Base-by-base conservation (phyloP, 2,113 vertebrate species). In the Phalacrocorax aristotelis region DNA sequence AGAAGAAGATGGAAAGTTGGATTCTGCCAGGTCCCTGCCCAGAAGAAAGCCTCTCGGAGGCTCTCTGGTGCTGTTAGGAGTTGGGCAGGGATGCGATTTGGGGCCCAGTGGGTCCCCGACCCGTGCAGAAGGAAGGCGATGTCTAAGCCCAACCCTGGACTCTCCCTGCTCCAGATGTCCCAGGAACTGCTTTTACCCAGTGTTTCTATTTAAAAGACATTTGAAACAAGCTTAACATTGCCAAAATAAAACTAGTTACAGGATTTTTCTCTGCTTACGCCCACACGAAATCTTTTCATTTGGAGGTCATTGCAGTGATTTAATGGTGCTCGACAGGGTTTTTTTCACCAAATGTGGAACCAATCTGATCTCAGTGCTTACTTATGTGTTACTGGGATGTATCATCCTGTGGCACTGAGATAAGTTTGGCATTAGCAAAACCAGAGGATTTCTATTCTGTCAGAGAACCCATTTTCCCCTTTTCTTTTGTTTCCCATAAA, bases 201-300 rank as follows among this genome's bases (percentile, higher is more conserved):
- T 76, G 66, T 89, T 95, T 95, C 84, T 95, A 26, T 89, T 94
- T 91, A 87, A 95, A 93, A 94, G 74, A 21, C 54, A 54, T 66
- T 76, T 64, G 48, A 80, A 95, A 79, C 52, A 52, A 58, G 70
- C 66, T 91, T 26, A 52, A 76, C 57, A 62, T 51, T 91, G 94
- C 95, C 94, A 97, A 89, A 84, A 94, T 55, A 52, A 94, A 97
- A 96, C 92, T 72, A 87, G 92, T 89, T 95, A 34, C 89, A 89
- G 77, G 65, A 91, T 89, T 96, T 89, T 79, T 91, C 87, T 95
- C 70, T 70, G 51, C 81, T 94, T 65, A 95, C 74, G 0, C 91
- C 91, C 65, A 89, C 83, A 84, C 0, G 0, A 84, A 95, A 76
- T 87, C 94, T 95, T 96, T 92, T 93, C 30, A 52, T 93, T 79